A percentile compares a stretch with the other conserved stretches of the same genome.
phyloP scores from a whole-genome alignment of 1,140 invertebrate species.

The Neoseiulus cucumeris region DNA sequence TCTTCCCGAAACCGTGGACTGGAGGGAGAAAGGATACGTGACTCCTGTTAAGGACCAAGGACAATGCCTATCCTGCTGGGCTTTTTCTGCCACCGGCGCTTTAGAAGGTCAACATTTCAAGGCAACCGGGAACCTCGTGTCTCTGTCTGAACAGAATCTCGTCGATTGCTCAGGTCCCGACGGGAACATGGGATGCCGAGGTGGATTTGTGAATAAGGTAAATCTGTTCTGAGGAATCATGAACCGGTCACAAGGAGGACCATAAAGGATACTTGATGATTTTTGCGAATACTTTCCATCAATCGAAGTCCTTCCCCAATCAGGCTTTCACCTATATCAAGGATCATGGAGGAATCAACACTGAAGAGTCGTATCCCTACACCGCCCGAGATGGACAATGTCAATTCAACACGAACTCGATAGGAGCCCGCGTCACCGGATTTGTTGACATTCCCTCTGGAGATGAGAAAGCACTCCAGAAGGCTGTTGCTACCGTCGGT shows the following conservation, averaged over 20 bases:
- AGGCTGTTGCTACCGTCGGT: conserved; percentile 13
- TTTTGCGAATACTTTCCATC: too few species aligned
- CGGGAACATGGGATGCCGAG: conserved; percentile 31
- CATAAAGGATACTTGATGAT: too few species aligned
- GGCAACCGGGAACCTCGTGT: conserved; percentile 13
- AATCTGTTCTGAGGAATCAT: not conserved
- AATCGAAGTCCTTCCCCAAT: conserved; percentile 26
- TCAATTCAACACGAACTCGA: conserved; percentile 43
- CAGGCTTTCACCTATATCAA: conserved; percentile 28
- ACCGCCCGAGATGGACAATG: conserved; percentile 31
- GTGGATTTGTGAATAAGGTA: conserved; percentile 25
- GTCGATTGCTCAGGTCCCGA: conserved; percentile 14
- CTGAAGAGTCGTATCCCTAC: conserved; percentile 29
- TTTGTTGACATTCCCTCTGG: conserved; percentile 20
- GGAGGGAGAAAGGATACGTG: conserved; percentile 46
- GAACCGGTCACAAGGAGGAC: too few species aligned
- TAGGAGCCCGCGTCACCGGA: conserved; percentile 32
- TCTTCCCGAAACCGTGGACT: conserved; percentile 42
- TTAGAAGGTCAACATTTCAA: conserved; percentile 35
- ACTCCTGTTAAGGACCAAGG: conserved; percentile 32
- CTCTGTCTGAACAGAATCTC: conserved; percentile 17
- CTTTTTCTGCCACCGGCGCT: conserved; percentile 28
- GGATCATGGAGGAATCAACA: conserved; percentile 27
- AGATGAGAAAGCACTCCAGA: conserved; percentile 14
- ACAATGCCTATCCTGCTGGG: conserved; percentile 26